Conservation (phyloP, 2,113 vertebrate species). For the Ammodytes marinus region DNA sequence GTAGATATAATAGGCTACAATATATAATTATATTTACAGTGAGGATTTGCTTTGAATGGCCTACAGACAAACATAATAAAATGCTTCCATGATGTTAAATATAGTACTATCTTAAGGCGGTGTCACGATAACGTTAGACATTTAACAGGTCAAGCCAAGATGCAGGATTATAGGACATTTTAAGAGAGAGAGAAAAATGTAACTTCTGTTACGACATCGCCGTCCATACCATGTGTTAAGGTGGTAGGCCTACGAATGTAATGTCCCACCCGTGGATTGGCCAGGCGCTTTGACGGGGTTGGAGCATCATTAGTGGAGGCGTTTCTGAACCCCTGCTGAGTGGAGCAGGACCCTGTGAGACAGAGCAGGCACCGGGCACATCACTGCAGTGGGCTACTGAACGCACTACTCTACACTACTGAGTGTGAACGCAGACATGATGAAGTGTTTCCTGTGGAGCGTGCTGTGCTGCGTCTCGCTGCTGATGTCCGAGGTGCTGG, state of each 20-base stretch:
- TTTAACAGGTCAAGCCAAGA: too few species aligned
- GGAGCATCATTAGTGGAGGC: constrained; percentile 65
- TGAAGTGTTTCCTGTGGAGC: constrained; percentile 74
- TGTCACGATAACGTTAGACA: too few species aligned
- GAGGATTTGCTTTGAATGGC: too few species aligned
- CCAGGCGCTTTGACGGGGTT: constrained; percentile 55
- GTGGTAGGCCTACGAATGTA: constrained; percentile 12
- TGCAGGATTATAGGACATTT: too few species aligned
- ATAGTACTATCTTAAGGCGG: too few species aligned
- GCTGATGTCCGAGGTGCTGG: constrained; percentile 70
- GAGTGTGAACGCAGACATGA: constrained; percentile 44
- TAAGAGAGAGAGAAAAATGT: too few species aligned
- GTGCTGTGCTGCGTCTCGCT: constrained; percentile 71
- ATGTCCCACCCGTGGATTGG: constrained; percentile 73
- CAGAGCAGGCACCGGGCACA: constrained; percentile 6
- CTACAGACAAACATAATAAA: too few species aligned
- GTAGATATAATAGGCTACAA: too few species aligned
- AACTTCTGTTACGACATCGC: not conserved
- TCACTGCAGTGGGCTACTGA: not conserved
- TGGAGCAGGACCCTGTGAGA: constrained; percentile 39
- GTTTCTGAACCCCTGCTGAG: constrained; percentile 20
- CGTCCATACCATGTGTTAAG: not conserved
- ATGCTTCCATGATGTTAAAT: too few species aligned
- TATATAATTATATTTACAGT: too few species aligned
- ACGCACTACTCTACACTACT: too few species aligned